Conservation (phyloP, 2,113 vertebrate genomes). For the Leptosomus discolor region DNA sequence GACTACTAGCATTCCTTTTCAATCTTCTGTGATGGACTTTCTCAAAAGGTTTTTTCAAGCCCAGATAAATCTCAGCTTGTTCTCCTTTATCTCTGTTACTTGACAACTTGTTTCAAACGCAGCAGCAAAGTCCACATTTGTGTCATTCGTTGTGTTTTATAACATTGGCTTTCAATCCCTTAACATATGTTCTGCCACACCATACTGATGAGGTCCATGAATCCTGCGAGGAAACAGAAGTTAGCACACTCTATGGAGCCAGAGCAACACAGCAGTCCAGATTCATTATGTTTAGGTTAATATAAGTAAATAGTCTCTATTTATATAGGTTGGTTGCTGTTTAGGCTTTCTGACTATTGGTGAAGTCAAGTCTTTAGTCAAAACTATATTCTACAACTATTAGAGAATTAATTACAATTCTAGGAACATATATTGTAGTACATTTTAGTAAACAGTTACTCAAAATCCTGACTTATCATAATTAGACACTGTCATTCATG, state of each 20-base stretch:
- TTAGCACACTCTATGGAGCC: neutral
- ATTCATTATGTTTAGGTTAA: neutral
- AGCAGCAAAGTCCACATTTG: neutral
- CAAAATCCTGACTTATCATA: neutral
- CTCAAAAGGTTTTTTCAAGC: neutral
- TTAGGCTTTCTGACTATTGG: neutral
- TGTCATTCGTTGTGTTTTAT: neutral
- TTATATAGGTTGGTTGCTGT: neutral
- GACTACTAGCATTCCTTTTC: neutral
- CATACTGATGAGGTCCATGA: neutral
- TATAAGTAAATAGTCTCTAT: neutral
- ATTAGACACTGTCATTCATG: neutral
- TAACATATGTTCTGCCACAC: neutral
- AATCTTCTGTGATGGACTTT: neutral
- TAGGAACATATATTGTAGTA: neutral
- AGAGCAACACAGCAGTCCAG: neutral
- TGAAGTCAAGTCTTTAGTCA: neutral
- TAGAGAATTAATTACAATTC: neutral
- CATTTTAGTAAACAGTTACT: neutral
- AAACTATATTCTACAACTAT: neutral
- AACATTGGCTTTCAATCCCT: neutral
- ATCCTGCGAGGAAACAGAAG: neutral
- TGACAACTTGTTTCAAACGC: neutral
- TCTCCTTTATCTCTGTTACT: neutral
- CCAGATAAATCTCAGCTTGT: neutral